phyloP scores from a whole-genome alignment of 2,888 invertebrate species.

The Spodoptera exigua region DNA sequence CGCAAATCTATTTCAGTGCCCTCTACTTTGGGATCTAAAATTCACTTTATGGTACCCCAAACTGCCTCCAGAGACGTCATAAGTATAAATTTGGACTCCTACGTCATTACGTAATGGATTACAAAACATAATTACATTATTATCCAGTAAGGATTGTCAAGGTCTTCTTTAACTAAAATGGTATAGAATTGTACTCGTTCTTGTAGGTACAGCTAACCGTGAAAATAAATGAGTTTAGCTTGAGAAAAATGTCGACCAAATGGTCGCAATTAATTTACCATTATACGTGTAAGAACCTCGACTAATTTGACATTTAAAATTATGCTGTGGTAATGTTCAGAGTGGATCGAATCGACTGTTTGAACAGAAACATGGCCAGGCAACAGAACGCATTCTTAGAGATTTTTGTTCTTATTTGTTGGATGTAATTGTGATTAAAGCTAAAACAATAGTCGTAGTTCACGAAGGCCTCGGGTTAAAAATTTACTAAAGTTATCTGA shows the following conservation, averaged over 20 bases:
- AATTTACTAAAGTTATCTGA: constrained; percentile 63
- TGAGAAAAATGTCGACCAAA: constrained; percentile 56
- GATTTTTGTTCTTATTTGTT: constrained; percentile 54
- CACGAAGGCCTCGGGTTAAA: constrained; percentile 59
- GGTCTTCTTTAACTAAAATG: constrained; percentile 73
- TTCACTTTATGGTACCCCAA: constrained; percentile 64
- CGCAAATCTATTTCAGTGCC: constrained; percentile 54
- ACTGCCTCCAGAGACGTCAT: constrained; percentile 76
- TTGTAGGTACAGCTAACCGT: constrained; percentile 70
- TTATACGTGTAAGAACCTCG: constrained; percentile 37
- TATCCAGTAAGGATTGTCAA: constrained; percentile 77
- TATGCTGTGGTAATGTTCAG: constrained; percentile 27
- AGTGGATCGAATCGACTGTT: constrained; percentile 32
- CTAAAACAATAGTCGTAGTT: constrained; percentile 69
- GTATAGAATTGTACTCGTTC: constrained; percentile 58
- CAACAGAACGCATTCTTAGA: constrained; percentile 34
- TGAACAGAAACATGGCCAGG: constrained; percentile 21
- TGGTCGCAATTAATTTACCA: constrained; percentile 52
- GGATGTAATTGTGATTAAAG: constrained; percentile 65
- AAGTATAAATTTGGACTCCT: constrained; percentile 77
- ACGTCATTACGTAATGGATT: constrained; percentile 77
- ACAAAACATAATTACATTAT: constrained; percentile 74
- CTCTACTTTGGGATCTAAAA: constrained; percentile 54
- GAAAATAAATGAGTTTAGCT: constrained; percentile 59
- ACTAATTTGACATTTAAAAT: constrained; percentile 40